Conservation (phyloP, 2,888 invertebrate species). For the Exephanes ischioxanthus region DNA sequence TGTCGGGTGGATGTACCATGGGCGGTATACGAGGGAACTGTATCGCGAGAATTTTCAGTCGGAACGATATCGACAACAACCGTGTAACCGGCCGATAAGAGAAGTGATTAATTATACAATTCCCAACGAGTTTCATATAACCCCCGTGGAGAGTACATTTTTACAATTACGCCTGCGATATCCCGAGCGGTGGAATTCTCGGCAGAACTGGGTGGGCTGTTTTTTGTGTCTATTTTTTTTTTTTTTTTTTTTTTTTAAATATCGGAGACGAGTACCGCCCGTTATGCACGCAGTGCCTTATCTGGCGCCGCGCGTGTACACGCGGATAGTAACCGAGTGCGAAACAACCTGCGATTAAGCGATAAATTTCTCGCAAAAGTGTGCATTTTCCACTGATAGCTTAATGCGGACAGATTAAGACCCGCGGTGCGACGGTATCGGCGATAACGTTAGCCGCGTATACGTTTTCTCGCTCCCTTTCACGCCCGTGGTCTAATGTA, state of each 20-base stretch:
- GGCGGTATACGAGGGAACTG: not conserved
- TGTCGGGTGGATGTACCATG: slow-evolving; percentile 18
- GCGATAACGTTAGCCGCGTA: slow-evolving; percentile 10
- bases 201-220: slow-evolving; percentile 62
- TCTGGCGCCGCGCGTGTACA: slow-evolving; percentile 60
- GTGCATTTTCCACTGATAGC: slow-evolving; percentile 70
- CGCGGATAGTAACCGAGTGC: slow-evolving; percentile 30
- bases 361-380: slow-evolving; percentile 72
- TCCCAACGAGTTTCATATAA: slow-evolving; percentile 43
- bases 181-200: slow-evolving; percentile 40
- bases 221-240: slow-evolving; percentile 20
- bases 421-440: slow-evolving; percentile 28
- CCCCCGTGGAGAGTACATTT: slow-evolving; percentile 55
- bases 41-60: slow-evolving; percentile 20
- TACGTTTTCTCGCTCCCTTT: not conserved
- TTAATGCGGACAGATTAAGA: slow-evolving; percentile 70
- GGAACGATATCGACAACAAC: slow-evolving; percentile 63
- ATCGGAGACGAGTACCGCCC: slow-evolving; percentile 33
- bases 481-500: slow-evolving; percentile 33
- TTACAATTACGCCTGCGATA: slow-evolving; percentile 47
- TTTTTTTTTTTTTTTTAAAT: no score
- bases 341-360: slow-evolving; percentile 71
- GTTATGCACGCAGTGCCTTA: slow-evolving; percentile 55
- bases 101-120: slow-evolving; percentile 62
- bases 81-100: slow-evolving; percentile 62